Conservation (phyloP, 2,797 vertebrate genomes). For the Pygocentrus nattereri region DNA sequence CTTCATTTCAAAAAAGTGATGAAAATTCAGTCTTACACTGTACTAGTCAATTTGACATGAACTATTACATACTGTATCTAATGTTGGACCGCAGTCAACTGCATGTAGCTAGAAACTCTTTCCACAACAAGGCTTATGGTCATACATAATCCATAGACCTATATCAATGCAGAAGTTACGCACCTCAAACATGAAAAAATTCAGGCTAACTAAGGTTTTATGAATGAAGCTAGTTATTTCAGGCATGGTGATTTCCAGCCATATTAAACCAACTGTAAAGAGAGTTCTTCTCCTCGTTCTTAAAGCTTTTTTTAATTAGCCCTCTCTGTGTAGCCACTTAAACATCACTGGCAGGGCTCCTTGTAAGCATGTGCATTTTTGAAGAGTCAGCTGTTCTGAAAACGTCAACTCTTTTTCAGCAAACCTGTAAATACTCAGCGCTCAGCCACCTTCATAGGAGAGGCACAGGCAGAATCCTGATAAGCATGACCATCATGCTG, state of each 20-base stretch:
- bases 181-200: no score
- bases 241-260: no score
- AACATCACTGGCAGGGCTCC: conserved; percentile 5
- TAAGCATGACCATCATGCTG: not conserved
- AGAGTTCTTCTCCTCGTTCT: no score
- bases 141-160: no score
- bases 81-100: not conserved
- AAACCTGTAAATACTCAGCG: not conserved
- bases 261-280: not conserved
- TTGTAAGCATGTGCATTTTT: conserved; percentile 4
- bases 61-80: not conserved
- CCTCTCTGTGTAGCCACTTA: not conserved
- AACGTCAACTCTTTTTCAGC: not conserved
- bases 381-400: conserved; percentile 5
- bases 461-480: not conserved
- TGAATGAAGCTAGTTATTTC: no score
- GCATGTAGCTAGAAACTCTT: not conserved
- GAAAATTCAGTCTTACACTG: no score
- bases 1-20: no score
- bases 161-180: no score
- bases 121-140: no score
- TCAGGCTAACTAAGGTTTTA: no score
- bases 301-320: not conserved
- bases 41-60: no score
- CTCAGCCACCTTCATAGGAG: not conserved